Conservation (phyloP, 2,113 vertebrate genomes). For the Nothoprocta perdicaria region DNA sequence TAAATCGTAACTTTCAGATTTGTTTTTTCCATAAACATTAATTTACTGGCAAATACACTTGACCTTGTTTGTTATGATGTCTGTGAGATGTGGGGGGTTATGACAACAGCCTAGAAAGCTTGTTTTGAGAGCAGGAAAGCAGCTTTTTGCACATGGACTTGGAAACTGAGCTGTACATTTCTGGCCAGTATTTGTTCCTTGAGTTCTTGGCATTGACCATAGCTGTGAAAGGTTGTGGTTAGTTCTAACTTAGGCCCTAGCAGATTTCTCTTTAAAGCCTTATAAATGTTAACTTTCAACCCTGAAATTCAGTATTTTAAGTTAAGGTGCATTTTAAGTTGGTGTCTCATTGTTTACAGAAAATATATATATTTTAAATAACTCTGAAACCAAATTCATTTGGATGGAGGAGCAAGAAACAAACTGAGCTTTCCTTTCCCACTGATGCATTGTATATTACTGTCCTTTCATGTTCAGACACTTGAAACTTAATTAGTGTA, state of each 20-base stretch:
- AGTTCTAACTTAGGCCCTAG: neutral
- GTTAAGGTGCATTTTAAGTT: neutral
- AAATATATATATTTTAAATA: neutral
- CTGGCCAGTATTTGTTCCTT: neutral
- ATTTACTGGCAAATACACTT: rapidly evolving
- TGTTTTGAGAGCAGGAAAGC: rapidly evolving
- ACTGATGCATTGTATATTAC: neutral
- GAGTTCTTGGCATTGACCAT: neutral
- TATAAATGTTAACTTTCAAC: neutral
- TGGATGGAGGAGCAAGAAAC: neutral
- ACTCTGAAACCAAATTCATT: neutral
- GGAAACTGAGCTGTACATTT: rapidly evolving
- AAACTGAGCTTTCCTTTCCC: neutral
- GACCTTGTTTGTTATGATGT: rapidly evolving
- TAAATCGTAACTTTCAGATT: neutral
- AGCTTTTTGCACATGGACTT: rapidly evolving
- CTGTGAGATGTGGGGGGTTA: neutral
- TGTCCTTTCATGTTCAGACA: neutral
- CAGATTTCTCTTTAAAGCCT: neutral
- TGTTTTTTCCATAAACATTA: neutral
- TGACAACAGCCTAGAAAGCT: rapidly evolving
- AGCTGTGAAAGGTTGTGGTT: neutral
- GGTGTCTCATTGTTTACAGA: neutral
- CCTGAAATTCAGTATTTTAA: neutral
- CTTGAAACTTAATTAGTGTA: slow-evolving; percentile 6